phyloP scores from a whole-genome alignment of 37 sponge, comb jelly and placozoan species.

The Haliclona indistincta region DNA sequence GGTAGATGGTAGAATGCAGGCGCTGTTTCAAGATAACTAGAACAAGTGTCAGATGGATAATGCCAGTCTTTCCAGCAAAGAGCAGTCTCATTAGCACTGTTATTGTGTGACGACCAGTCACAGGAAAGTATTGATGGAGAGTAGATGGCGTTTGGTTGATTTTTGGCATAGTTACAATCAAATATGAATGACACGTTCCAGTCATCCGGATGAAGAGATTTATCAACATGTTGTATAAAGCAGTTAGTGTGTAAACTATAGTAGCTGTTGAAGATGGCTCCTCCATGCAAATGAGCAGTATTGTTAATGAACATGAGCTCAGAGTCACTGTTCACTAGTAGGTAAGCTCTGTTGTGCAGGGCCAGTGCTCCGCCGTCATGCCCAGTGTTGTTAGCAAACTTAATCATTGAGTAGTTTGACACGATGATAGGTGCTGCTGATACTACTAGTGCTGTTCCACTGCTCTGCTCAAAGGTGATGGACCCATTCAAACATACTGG shows the following conservation, averaged over 20 bases:
- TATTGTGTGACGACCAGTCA: background rate
- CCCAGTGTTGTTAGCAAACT: slow-evolving; percentile 7
- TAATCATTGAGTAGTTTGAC: background rate
- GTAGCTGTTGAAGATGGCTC: no score
- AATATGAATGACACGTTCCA: slow-evolving; percentile 19
- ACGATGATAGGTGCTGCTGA: background rate
- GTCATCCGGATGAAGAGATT: background rate
- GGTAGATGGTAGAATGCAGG: background rate
- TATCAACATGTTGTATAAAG: slow-evolving; percentile 14
- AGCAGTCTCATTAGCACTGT: background rate
- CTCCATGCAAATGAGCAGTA: slow-evolving; percentile 7
- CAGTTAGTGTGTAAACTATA: slow-evolving; percentile 11
- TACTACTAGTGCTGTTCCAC: slow-evolving; percentile 12
- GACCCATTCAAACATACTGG: background rate
- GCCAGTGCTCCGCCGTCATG: slow-evolving; percentile 28
- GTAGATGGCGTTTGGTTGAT: slow-evolving; percentile 17
- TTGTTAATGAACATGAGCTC: background rate
- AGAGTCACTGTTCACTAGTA: background rate
- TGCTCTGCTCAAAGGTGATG: background rate
- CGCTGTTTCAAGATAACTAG: background rate
- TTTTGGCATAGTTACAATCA: slow-evolving; percentile 6
- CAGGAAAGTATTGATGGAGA: slow-evolving; percentile 31
- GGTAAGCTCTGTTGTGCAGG: slow-evolving; percentile 2
- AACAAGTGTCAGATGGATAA: background rate
- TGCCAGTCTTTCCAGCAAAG: slow-evolving; percentile 12